Conservation (phyloP, 2,113 vertebrate genomes). For the Neodon shergylaensis region DNA sequence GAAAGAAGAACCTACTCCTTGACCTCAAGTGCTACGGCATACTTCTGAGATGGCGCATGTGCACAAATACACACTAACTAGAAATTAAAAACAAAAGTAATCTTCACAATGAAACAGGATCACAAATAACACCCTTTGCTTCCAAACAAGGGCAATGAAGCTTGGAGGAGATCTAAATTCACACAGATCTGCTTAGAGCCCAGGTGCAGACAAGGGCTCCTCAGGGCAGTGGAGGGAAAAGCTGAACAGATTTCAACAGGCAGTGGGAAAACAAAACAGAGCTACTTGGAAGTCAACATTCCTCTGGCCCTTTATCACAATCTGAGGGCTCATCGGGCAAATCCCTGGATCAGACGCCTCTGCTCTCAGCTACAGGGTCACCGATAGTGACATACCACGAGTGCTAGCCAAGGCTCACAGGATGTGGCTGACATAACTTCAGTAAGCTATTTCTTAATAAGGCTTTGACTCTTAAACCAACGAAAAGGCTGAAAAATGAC, state of each 20-base stretch:
- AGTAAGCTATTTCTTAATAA: constrained; percentile 40
- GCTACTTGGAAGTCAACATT: constrained; percentile 38
- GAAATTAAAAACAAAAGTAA: not conserved
- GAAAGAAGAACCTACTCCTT: not conserved
- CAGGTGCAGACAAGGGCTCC: not conserved
- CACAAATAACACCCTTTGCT: not conserved
- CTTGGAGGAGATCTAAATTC: not conserved
- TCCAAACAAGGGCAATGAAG: not conserved
- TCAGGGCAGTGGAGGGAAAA: not conserved
- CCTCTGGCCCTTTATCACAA: not conserved
- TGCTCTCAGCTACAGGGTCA: constrained; percentile 18
- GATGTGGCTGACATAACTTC: not conserved
- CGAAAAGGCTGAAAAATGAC: not conserved
- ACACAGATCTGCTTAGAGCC: not conserved
- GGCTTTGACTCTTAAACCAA: not conserved
- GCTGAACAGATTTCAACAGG: not conserved
- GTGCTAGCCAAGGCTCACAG: not conserved
- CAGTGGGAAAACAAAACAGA: not conserved
- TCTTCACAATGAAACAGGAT: not conserved
- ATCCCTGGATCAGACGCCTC: not conserved
- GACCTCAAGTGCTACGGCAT: not conserved
- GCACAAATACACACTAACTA: not conserved
- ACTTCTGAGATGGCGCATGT: not conserved
- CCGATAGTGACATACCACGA: not conserved
- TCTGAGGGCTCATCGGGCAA: not conserved